Conservation (phyloP, 2,888 invertebrate genomes). For the Aphodius granarius region DNA sequence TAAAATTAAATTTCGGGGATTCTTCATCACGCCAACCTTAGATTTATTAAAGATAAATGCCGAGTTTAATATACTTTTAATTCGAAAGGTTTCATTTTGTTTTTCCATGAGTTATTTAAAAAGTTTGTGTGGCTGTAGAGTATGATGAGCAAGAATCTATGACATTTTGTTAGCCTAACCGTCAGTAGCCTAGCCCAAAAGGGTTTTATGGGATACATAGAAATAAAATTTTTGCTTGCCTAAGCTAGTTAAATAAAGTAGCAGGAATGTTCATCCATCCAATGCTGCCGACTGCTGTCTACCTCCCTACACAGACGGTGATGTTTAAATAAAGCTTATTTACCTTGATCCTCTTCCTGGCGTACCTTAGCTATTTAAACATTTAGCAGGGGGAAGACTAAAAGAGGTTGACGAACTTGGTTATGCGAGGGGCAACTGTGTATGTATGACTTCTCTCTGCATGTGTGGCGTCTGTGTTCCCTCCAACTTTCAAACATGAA, state of each 20-base stretch:
- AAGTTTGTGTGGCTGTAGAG: no score
- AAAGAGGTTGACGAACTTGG: conserved; percentile 10
- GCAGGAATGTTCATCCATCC: not conserved
- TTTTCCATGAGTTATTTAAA: not conserved
- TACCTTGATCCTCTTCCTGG: not conserved
- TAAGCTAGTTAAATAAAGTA: not conserved
- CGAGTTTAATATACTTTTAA: not conserved
- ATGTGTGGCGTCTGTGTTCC: no score
- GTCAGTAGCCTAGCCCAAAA: not conserved
- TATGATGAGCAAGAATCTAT: no score
- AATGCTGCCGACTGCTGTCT: not conserved
- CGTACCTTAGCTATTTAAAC: conserved; percentile 11
- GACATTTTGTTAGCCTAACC: no score
- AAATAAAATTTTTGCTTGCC: no score
- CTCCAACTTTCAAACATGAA: no score
- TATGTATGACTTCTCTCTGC: no score
- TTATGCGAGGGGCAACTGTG: not conserved
- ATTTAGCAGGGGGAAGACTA: not conserved
- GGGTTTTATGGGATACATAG: no score
- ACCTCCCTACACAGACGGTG: not conserved
- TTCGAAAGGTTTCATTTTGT: not conserved
- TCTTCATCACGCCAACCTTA: not conserved
- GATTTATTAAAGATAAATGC: not conserved
- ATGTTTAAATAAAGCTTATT: conserved; percentile 7
- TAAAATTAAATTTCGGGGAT: not conserved